These are phyloP conservation scores for Erannis defoliaria DNA, from an alignment of 2,888 invertebrate genomes.

Conservation along the genomic window DNA sequence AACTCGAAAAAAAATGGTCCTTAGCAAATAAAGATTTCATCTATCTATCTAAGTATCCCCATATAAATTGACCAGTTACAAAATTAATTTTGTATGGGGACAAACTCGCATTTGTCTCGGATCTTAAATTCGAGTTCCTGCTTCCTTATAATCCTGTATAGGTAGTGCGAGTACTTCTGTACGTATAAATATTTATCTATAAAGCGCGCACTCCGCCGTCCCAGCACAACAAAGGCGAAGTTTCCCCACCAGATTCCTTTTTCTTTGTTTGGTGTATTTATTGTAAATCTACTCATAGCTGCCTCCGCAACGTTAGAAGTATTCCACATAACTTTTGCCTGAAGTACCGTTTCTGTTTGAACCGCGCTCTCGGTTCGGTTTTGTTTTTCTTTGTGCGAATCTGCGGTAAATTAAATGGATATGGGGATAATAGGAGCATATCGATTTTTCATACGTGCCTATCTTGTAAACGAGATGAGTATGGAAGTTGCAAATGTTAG, in stretches of 20 bases:
- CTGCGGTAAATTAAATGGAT: constrained; percentile 35
- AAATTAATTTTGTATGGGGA: too few species aligned
- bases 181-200: constrained; percentile 57
- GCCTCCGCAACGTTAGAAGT: constrained; percentile 76
- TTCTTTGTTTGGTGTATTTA: constrained; percentile 86
- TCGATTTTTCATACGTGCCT: constrained; percentile 26
- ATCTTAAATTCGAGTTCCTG: too few species aligned
- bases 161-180: not conserved
- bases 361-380: constrained; percentile 40
- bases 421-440: constrained; percentile 31
- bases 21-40: too few species aligned
- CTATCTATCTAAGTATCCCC: too few species aligned
- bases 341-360: constrained; percentile 49
- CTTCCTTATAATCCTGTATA: too few species aligned
- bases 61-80: too few species aligned
- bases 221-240: constrained; percentile 77
- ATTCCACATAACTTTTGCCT: constrained; percentile 84
- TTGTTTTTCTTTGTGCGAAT: constrained; percentile 44
- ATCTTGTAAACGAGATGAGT: not conserved
- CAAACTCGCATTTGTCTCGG: too few species aligned
- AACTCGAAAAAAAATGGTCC: too few species aligned
- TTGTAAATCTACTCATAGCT: constrained; percentile 86
- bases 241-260: constrained; percentile 85
- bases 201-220: constrained; percentile 50
- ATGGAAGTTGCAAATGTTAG: not conserved